Percentiles rank a stretch among this genome's conserved stretches.
Evolutionary conservation across 2,888 invertebrate genomes (phyloP).

Genomic region (Merodon equestris): DNA sequence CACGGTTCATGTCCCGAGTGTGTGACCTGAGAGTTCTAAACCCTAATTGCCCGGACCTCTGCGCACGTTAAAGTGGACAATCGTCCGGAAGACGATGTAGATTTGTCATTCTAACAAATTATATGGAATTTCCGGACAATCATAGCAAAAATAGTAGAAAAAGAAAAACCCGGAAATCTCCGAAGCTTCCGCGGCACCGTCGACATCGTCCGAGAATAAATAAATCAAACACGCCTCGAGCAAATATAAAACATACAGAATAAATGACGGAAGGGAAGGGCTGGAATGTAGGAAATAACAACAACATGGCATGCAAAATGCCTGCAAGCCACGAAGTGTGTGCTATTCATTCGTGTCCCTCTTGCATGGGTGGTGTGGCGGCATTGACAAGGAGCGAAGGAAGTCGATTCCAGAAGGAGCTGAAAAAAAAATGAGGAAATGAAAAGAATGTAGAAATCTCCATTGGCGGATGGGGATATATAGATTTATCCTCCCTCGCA

Average conservation of each 20-base stretch:
- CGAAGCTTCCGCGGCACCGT: background rate
- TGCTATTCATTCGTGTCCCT: constrained; percentile 40
- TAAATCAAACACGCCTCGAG: constrained; percentile 39
- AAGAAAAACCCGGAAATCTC: constrained; percentile 13
- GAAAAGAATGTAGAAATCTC: no score
- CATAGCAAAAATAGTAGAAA: background rate
- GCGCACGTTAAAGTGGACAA: constrained; percentile 5
- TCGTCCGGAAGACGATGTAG: constrained; percentile 25
- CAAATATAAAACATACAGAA: constrained; percentile 30
- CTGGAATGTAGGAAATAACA: background rate
- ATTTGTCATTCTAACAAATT: constrained; percentile 46
- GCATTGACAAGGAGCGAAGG: no score
- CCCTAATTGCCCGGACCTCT: constrained; percentile 34
- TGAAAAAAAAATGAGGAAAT: no score
- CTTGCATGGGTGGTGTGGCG: constrained; percentile 1
- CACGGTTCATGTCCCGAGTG: background rate
- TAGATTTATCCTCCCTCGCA: constrained; percentile 51
- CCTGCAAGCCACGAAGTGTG: constrained; percentile 57
- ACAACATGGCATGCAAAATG: constrained; percentile 53
- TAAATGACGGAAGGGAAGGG: background rate
- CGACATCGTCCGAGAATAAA: constrained; percentile 14
- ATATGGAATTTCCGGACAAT: constrained; percentile 21
- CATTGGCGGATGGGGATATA: constrained; percentile 15
- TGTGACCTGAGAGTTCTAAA: constrained; percentile 19
- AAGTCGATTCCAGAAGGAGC: no score